Base-by-base conservation (phyloP, 2,888 invertebrate genomes). In the Rhogogaster chlorosoma region DNA sequence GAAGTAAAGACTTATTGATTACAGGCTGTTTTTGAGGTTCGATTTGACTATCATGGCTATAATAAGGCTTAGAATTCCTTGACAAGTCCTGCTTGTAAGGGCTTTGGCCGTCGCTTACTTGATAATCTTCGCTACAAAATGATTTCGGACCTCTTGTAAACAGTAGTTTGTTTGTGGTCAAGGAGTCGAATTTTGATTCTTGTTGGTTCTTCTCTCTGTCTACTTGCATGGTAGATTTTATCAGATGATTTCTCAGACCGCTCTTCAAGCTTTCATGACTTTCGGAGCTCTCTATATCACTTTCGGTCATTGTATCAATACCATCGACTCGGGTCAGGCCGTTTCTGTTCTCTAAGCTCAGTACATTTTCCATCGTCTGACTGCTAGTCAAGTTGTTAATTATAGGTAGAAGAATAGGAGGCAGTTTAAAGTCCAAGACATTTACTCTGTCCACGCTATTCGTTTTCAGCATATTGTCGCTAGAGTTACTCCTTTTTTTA, bases 321-420 rank as follows among this genome's bases (percentile, higher is more conserved):
- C 89, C 82, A 9, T 85, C 84, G 38, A 71, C 42, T 38, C 57
- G 49, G 15, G 57, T 22, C 61, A 12, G 22, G 9, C 61, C 15
- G 70, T 78, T 83, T 5, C 83, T 83, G 29, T 22, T 67, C 67
- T 36, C 61, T 49, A 53, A 26, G 32, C 82, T 78, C 22, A 75
- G 83, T 42, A 83, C 75, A 86, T 88, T 90, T 49, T 90, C 90
- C 9, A 88, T 85, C 57, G 87, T 86, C 85, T 90, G 89, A 73
- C 86, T 88, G 61, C 90, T 92, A 22, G 91, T 90, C 89, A 96
- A 93, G 86, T 95, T 96, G 87, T 95, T 95, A 87, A 96, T 95
- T 84, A 96, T 96, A 45, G 96, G 96, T 57, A 96, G 93, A 88
- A 96, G 93, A 90, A 97, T 96, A 3, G 97, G 97, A 10, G 97